Conservation (phyloP, 2,888 invertebrate genomes). For the Hirtodrosophila confusa region DNA sequence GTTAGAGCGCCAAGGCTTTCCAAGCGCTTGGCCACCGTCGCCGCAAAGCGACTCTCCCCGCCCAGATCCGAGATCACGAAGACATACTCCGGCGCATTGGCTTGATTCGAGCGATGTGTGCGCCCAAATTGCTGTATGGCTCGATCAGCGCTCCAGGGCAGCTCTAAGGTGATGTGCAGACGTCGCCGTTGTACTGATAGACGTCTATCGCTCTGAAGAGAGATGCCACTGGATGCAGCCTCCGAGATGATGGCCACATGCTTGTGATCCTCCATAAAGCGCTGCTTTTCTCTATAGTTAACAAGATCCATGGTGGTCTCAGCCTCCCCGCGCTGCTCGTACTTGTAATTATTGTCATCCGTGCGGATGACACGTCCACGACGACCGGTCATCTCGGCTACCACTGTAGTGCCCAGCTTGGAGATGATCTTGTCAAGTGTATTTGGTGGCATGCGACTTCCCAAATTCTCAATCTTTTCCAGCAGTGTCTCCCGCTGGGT, state of each 20-base stretch:
- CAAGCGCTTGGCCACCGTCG: constrained; percentile 97
- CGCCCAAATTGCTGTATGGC: constrained; percentile 99
- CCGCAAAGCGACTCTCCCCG: constrained; percentile 98
- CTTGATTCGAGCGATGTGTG: constrained; percentile 98
- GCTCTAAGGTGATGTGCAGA: constrained; percentile 99
- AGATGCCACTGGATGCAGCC: constrained; percentile 99
- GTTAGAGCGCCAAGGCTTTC: constrained; percentile 97
- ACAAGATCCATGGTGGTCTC: constrained; percentile 98
- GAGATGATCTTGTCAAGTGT: constrained; percentile 99
- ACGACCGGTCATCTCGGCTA: constrained; percentile 99
- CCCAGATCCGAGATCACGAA: constrained; percentile 99
- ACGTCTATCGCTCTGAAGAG: constrained; percentile 96
- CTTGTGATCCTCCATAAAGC: constrained; percentile 99
- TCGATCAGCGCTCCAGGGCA: constrained; percentile 99
- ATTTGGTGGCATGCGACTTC: constrained; percentile 95
- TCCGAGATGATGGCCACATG: constrained; percentile 99
- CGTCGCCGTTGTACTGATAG: constrained; percentile 95
- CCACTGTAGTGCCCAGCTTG: constrained; percentile 98
- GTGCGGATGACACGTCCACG: constrained; percentile 96
- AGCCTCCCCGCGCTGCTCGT: constrained; percentile 96
- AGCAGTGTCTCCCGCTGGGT: constrained; percentile 96
- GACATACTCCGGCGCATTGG: constrained; percentile 99
- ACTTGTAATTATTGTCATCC: constrained; percentile 95
- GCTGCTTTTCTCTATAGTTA: constrained; percentile 94
- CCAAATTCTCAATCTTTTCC: constrained; percentile 92